Base-by-base conservation (phyloP, 2,888 invertebrate genomes). In the Chesias legatella region DNA sequence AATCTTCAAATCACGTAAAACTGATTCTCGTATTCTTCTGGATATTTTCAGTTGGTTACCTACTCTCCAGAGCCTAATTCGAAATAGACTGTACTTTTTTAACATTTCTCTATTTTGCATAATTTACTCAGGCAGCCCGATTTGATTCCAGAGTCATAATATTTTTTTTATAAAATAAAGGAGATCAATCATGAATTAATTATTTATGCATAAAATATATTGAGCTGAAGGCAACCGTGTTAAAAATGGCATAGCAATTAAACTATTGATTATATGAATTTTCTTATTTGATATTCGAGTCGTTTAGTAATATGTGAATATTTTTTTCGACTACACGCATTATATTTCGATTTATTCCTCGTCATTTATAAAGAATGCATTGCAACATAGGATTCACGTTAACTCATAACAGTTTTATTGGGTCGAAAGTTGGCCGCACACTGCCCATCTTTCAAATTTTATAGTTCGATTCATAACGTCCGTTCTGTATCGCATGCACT, bases 381-480 rank as follows among this genome's bases (percentile, higher is more conserved):
- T 32, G 10, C 5, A 17, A 8, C 8, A 9, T 20, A 6, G 13
- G 27, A 7, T 11, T 22, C n/a, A 43, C 17, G 13, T 30, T 22
- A 22, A 30, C 29, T 33, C 37, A 23, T 30, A 37, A 37, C 38
- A 35, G 34, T 28, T 44, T 44, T 28, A 39, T 35, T 32, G 28
- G 31, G 24, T 25, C 28, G 32, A 21, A 39, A 30, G 34, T 27
- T 30, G 38, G 43, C 43, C 31, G 44, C 13, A 17, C 30, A 22
- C 35, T 9, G 22, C 35, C 30, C 39, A 40, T 44, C 28, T 40
- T 36, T 40, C 35, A 44, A 32, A 40, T 36, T 40, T 40, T 40
- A 44, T 40, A 35, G 32, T 44, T 40, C 28, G 35, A 40, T 44
- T 40, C 29, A 40, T 40, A 40, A 40, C 32, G 28, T 44, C 23